phyloP scores from a whole-genome alignment of 2,888 invertebrate genomes.

The Drosophila anomalipes region DNA sequence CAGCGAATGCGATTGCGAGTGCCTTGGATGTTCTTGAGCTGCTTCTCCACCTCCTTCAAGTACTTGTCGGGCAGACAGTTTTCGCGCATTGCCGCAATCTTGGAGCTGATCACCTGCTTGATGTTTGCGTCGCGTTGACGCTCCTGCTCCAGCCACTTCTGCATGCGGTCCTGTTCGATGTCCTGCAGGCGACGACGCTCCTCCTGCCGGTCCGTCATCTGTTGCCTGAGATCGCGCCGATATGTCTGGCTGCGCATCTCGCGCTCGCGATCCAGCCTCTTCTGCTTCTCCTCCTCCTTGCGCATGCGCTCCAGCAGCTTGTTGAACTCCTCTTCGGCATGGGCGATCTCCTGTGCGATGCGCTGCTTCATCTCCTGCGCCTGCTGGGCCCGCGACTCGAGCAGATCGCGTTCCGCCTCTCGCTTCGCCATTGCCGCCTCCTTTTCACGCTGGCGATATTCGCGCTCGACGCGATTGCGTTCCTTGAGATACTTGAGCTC shows the following conservation, averaged over 20 bases:
- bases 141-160: conserved; percentile 82
- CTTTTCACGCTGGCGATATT: conserved; percentile 83
- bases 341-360: conserved; percentile 83
- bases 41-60: conserved; percentile 84
- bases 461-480: conserved; percentile 84
- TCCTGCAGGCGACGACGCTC: conserved; percentile 79
- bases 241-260: conserved; percentile 77
- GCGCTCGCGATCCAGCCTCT: conserved; percentile 66
- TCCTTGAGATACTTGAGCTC: conserved; percentile 83
- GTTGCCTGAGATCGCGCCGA: conserved; percentile 83
- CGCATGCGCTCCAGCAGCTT: conserved; percentile 80
- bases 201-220: conserved; percentile 83
- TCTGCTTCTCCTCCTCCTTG: conserved; percentile 80
- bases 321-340: conserved; percentile 84
- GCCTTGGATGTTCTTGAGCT: conserved; percentile 72
- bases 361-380: conserved; percentile 82
- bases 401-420: conserved; percentile 79
- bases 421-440: conserved; percentile 81
- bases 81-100: conserved; percentile 83
- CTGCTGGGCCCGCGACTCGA: conserved; percentile 80
- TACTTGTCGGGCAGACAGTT: conserved; percentile 85
- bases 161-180: conserved; percentile 78
- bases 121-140: conserved; percentile 83
- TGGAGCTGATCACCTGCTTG: conserved; percentile 82
- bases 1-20: conserved; percentile 67